Base-by-base conservation (phyloP, 2,113 vertebrate species). In the Ardeotis arabs region DNA sequence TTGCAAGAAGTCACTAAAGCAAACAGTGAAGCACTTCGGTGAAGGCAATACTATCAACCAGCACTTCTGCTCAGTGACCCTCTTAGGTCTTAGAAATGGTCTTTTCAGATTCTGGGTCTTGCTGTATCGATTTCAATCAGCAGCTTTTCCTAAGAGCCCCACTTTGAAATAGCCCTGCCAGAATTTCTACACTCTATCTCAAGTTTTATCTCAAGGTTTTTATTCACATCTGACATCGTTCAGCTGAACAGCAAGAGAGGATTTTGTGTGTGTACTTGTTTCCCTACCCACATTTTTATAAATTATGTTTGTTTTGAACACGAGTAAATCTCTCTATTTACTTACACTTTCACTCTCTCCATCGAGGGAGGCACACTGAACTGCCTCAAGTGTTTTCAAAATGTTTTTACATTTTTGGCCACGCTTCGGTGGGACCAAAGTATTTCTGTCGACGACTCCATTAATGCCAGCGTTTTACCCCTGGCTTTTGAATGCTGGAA, bases 41-140 rank as follows among this genome's bases (percentile, higher is more conserved):
- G 92, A 96, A 98, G 97, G 98, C 97, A 97, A 95, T 95, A 80
- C 91, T 89, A 88, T 96, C 97, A 98, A 82, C 92, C n/a, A 45
- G 69, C 93, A 93, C 95, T 94, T 96, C 92, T 96, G 97, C 96
- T 98, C 97, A 88, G 97, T 98, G 98, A 98, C 98, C 98, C 98
- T 96, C 95, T 97, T 96, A 95, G 96, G 97, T 95, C 93, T 96
- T 92, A 96, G 95, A 97, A 97, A 98, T 97, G 95, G 95, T 95
- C 95, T 97, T 97, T 97, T 98, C 45, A 21, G 97, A 98, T 98
- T 98, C 98, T 56, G 20, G 94, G 97, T 98, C 97, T 97, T 92
- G 91, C 93, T 72, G 29, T 98, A 98, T 98, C 95, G 98, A 98
- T 99, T 99, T 98, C 97, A 98, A 98, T 98, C 98, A 98, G 86